These are phyloP conservation scores for Drosophila quadrilineata DNA, from an alignment of 1,140 invertebrate species.

Conservation along the genomic window DNA sequence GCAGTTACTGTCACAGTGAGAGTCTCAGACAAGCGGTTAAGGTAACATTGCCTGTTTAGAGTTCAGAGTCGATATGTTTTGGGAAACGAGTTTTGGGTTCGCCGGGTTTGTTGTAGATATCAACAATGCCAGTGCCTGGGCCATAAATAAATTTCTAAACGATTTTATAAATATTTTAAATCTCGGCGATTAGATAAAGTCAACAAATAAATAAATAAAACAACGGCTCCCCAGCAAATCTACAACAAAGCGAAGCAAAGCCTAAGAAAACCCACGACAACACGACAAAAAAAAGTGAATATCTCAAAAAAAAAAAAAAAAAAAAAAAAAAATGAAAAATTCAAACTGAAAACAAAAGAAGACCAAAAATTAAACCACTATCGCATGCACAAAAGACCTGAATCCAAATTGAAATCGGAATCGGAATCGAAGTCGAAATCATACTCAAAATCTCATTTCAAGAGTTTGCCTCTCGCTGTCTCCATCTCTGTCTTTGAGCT, in stretches of 20 bases:
- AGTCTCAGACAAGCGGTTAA: constrained; percentile 27
- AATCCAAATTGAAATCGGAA: constrained; percentile 22
- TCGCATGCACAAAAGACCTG: constrained; percentile 9
- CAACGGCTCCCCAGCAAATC: constrained; percentile 49
- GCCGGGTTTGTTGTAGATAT: constrained; percentile 52
- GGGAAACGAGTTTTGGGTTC: constrained; percentile 55
- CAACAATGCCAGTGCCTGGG: constrained; percentile 71
- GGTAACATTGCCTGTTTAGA: constrained; percentile 54
- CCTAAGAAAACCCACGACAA: constrained; percentile 4
- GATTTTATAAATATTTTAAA: constrained; percentile 81
- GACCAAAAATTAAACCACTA: constrained; percentile 22
- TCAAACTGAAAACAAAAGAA: constrained; percentile 16
- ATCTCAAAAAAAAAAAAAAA: constrained; percentile 1
- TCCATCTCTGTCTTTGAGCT: background rate
- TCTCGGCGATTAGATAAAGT: constrained; percentile 80
- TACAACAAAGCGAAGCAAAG: constrained; percentile 18
- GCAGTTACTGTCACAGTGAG: constrained; percentile 13
- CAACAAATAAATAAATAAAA: constrained; percentile 80
- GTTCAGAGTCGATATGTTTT: constrained; percentile 24
- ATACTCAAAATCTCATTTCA: constrained; percentile 34
- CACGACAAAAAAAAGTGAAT: background rate
- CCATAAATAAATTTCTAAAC: constrained; percentile 80
- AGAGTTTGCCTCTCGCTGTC: constrained; percentile 44
- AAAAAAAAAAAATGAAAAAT: constrained; percentile 26
- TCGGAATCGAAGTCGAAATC: constrained; percentile 35